Base-by-base conservation (phyloP, 2,113 vertebrate genomes). In the Hyaena hyaena region DNA sequence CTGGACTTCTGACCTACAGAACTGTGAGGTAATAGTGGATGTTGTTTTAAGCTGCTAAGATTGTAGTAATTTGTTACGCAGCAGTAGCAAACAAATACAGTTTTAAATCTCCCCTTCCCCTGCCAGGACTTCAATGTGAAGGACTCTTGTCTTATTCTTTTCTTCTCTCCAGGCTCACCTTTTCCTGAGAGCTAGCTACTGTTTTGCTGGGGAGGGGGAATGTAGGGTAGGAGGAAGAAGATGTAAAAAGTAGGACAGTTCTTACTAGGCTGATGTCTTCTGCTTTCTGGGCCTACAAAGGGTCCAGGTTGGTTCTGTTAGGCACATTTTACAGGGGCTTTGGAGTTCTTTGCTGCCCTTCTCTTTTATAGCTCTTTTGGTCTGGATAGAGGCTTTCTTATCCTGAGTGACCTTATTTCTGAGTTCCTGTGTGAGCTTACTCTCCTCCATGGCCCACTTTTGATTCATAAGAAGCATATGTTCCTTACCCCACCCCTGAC, bases 401-500 rank as follows among this genome's bases (percentile, higher is more conserved):
- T 68, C 90, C 14, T 8, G 10, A n/a, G 5, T 21, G 16, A 82
- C 14, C 9, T 61, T 74, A 45, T 76, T 76, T 23, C 94, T 43
- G 21, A 43, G 45, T 76, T 45, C 17, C 86, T 26, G 1, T 48
- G 33, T 85, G 17, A 35, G 14, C 48, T 92, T 89, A 15, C 28
- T 80, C 7, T 80, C 7, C 31, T 61, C 5, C 1, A 35, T 39
- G 31, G 45, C 55, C 35, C 16, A 58, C 28, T 77, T 89, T n/a
- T 50, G 21, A 7, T 15, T 10, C 17, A 31, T 12, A 48, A n/a
- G 63, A 88, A 80, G 58, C 63, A 35, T 35, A 48, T 65, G 58
- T 12, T 10, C 0, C 19, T 4, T 26, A 3, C 8, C n/a, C 55
- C 58, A 24, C 1, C 21, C 66, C 48, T 2, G 0, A 11, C 12